These are phyloP conservation scores for Thera britannica DNA, from an alignment of 2,888 invertebrate species.

Conservation along the genomic window DNA sequence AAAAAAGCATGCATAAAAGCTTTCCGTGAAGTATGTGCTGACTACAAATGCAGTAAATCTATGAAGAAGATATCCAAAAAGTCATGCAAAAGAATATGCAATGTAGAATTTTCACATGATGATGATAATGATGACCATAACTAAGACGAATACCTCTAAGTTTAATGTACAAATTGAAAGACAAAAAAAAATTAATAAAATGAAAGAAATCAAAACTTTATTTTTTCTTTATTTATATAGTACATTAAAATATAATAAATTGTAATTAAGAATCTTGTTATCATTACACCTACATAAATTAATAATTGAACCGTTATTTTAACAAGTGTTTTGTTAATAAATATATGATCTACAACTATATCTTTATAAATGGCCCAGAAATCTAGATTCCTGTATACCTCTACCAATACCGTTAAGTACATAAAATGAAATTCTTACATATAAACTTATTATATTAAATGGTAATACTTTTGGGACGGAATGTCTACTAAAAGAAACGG, in stretches of 20 bases:
- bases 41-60: conserved; percentile 46
- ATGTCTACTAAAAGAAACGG: conserved; percentile 52
- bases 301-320: conserved; percentile 34
- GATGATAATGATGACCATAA: background rate
- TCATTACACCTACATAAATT: conserved; percentile 37
- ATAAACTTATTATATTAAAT: conserved; percentile 51
- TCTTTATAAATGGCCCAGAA: conserved; percentile 57
- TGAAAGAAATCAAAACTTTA: conserved; percentile 39
- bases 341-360: conserved; percentile 41
- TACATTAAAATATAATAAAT: conserved; percentile 74
- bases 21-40: conserved; percentile 43
- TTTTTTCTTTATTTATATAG: conserved; percentile 57
- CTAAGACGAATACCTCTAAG: too few relatives aligned
- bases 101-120: conserved; percentile 25
- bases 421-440: conserved; percentile 30
- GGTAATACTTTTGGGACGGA: conserved; percentile 79
- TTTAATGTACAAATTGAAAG: background rate
- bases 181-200: conserved; percentile 13
- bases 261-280: conserved; percentile 71
- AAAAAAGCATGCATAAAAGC: conserved; percentile 50
- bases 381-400: conserved; percentile 46
- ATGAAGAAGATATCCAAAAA: conserved; percentile 52
- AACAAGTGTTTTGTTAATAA: conserved; percentile 45
- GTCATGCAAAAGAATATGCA: conserved; percentile 54
- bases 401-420: conserved; percentile 34